phyloP scores from a whole-genome alignment of 2,888 invertebrate species.

The Halictus ligatus region DNA sequence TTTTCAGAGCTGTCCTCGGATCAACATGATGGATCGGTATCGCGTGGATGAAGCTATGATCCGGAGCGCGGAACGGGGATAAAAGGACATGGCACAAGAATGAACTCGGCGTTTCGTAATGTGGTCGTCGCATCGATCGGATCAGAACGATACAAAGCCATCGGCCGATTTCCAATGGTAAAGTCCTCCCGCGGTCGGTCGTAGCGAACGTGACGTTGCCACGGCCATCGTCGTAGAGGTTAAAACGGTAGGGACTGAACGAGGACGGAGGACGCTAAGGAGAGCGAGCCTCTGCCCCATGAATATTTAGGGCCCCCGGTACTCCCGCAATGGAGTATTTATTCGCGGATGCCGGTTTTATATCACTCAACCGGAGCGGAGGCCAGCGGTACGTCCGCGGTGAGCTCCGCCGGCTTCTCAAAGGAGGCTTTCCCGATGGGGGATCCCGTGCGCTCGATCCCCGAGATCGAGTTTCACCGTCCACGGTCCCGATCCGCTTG shows the following conservation, averaged over 20 bases:
- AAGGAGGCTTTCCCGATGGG: conserved; percentile 69
- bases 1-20: not conserved
- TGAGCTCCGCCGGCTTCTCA: conserved; percentile 64
- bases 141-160: conserved; percentile 56
- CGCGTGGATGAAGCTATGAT: conserved; percentile 24
- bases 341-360: conserved; percentile 79
- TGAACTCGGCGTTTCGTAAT: conserved; percentile 52
- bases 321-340: conserved; percentile 82
- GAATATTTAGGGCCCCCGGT: conserved; percentile 78
- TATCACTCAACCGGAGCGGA: conserved; percentile 75
- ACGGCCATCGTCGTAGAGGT: conserved; percentile 42
- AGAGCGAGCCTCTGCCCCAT: conserved; percentile 71
- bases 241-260: conserved; percentile 48
- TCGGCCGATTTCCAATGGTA: conserved; percentile 53
- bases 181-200: conserved; percentile 48
- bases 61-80: not conserved
- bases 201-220: conserved; percentile 64
- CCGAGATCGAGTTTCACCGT: conserved; percentile 62
- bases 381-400: conserved; percentile 45
- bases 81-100: conserved; percentile 21
- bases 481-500: conserved; percentile 53
- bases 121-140: conserved; percentile 34
- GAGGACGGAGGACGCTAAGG: conserved; percentile 53
- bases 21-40: not conserved
- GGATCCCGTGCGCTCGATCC: conserved; percentile 59